These are phyloP conservation scores for Saxidomus purpurata DNA, from an alignment of 1,140 invertebrate genomes.

Conservation along the genomic window DNA sequence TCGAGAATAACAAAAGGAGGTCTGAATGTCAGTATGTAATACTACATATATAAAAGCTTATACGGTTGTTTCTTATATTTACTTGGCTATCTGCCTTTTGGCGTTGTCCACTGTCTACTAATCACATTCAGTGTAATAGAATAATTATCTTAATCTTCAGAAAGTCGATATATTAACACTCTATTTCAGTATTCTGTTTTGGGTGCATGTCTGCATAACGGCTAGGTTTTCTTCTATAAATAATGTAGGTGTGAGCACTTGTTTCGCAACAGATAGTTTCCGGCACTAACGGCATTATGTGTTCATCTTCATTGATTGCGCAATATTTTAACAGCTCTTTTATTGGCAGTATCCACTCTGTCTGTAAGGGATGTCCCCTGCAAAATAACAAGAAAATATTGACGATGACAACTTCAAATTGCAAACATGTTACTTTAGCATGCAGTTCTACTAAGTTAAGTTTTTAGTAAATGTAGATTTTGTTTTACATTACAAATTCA, in stretches of 20 bases:
- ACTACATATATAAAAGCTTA: too few species aligned
- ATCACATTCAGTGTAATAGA: too few species aligned
- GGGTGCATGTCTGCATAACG: neutral
- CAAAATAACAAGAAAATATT: constrained; percentile 14
- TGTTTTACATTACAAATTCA: too few species aligned
- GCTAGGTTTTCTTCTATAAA: neutral
- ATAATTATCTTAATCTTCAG: too few species aligned
- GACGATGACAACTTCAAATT: neutral
- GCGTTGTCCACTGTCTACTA: too few species aligned
- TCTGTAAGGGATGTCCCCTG: constrained; percentile 65
- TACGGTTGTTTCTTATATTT: too few species aligned
- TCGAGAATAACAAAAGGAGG: too few species aligned
- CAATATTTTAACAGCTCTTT: constrained; percentile 69
- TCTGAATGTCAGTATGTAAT: too few species aligned
- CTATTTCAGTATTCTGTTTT: too few species aligned
- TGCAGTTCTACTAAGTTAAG: too few species aligned
- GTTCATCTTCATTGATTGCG: constrained; percentile 60
- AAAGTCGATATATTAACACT: too few species aligned
- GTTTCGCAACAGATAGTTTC: neutral
- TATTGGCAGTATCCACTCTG: constrained; percentile 68
- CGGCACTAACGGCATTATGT: neutral
- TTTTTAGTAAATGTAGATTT: neutral
- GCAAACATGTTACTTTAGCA: neutral
- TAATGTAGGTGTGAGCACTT: neutral
- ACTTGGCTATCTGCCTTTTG: too few species aligned